Conservation (phyloP, 2,797 vertebrate species). For the Denticeps clupeoides region DNA sequence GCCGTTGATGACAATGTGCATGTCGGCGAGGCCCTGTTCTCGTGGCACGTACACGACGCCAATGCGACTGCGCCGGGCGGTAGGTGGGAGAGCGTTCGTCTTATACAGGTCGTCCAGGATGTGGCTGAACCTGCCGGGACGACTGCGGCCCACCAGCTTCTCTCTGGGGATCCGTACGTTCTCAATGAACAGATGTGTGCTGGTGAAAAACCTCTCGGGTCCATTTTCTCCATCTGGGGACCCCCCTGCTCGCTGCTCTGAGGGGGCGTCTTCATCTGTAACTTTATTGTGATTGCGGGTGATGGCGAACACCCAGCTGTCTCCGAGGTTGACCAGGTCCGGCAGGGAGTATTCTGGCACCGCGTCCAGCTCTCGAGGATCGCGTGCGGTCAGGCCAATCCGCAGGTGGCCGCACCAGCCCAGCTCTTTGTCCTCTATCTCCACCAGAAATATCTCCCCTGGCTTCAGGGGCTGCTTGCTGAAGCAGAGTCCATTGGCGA, state of each 20-base stretch:
- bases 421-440: slow-evolving; percentile 90
- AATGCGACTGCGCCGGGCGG: slow-evolving; percentile 82
- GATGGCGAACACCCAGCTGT: slow-evolving; percentile 92
- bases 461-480: slow-evolving; percentile 78
- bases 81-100: slow-evolving; percentile 77
- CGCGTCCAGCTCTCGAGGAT: slow-evolving; percentile 58
- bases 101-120: slow-evolving; percentile 85
- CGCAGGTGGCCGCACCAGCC: slow-evolving; percentile 94
- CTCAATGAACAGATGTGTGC: slow-evolving; percentile 72
- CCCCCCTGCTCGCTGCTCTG: neutral
- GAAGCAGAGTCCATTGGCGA: slow-evolving; percentile 89
- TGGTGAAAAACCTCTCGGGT: slow-evolving; percentile 58
- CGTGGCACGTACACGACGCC: slow-evolving; percentile 73
- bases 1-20: slow-evolving; percentile 93
- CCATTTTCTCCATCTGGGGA: neutral
- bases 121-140: slow-evolving; percentile 82
- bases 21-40: slow-evolving; percentile 62
- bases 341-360: slow-evolving; percentile 91
- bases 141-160: slow-evolving; percentile 83
- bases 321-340: slow-evolving; percentile 71
- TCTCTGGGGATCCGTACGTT: slow-evolving; percentile 73
- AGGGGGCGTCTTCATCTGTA: slow-evolving; percentile 32
- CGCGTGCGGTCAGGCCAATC: slow-evolving; percentile 72
- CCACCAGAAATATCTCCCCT: slow-evolving; percentile 85
- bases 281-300: slow-evolving; percentile 88